A percentile compares a stretch with the other conserved stretches of the same genome.
These are phyloP conservation scores for Pristionchus japonicus DNA, from an alignment of 2,888 invertebrate genomes.

Conservation along the genomic window DNA sequence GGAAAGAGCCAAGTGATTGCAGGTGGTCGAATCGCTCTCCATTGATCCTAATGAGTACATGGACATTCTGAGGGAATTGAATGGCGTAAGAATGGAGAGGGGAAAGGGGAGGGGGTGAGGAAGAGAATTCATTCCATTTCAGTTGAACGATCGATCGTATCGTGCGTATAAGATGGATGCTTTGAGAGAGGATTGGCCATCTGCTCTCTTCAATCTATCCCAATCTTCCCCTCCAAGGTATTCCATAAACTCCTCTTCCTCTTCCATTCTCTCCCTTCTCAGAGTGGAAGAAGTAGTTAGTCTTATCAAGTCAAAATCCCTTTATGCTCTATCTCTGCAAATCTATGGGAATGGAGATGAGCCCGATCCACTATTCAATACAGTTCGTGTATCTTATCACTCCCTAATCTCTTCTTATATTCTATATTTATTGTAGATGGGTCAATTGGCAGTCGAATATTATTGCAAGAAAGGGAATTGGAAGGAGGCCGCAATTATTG, in stretches of 20 bases:
- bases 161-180: constrained; percentile 41
- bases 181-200: constrained; percentile 15
- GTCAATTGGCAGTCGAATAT: neutral
- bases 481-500: constrained; percentile 23
- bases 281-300: constrained; percentile 18
- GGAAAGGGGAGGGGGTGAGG: neutral
- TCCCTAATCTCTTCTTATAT: neutral
- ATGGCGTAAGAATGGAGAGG: neutral
- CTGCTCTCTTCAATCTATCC: neutral
- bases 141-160: constrained; percentile 13
- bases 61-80: constrained; percentile 21
- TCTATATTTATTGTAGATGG: neutral
- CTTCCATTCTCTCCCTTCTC: neutral
- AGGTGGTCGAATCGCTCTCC: constrained; percentile 41
- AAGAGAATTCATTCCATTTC: neutral
- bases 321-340: neutral
- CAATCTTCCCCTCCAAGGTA: neutral
- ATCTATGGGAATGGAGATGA: neutral
- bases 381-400: neutral
- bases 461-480: constrained; percentile 12
- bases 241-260: neutral
- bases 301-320: neutral
- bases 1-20: neutral
- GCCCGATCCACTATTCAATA: neutral
- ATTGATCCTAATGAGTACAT: constrained; percentile 47